Evolutionary conservation across 2,888 invertebrate species (phyloP).

Genomic region (Monoplex corrugatus): DNA sequence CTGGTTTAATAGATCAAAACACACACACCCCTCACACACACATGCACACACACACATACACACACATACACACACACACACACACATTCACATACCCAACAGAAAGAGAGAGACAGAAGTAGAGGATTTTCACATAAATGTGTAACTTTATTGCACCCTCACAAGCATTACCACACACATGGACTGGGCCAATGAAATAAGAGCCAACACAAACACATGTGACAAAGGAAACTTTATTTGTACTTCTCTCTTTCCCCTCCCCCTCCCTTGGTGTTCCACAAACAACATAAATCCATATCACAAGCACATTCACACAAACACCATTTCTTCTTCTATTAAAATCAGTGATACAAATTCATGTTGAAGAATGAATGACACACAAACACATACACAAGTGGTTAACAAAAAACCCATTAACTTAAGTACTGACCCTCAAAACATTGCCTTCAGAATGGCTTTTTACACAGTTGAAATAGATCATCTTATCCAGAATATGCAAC

Average conservation of each 20-base stretch:
- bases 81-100: not conserved
- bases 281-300: not conserved
- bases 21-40: too few species aligned
- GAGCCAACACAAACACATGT: not conserved
- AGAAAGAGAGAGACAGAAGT: not conserved
- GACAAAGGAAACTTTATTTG: not conserved
- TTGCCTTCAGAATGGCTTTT: too few species aligned
- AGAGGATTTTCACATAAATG: not conserved
- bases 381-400: too few species aligned
- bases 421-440: too few species aligned
- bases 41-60: not conserved
- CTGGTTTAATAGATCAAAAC: too few species aligned
- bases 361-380: too few species aligned
- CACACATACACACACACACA: not conserved
- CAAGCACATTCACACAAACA: conserved; percentile 3
- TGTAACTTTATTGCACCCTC: not conserved
- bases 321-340: not conserved
- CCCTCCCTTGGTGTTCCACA: not conserved
- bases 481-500: too few species aligned
- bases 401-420: too few species aligned
- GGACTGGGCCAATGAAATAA: too few species aligned
- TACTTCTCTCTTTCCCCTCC: too few species aligned
- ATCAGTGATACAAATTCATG: conserved; percentile 1
- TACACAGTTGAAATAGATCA: too few species aligned
- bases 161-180: too few species aligned